Percentiles rank a stretch among this genome's conserved stretches.
Conservation (phyloP, 2,797 vertebrate species). For the Propithecus perrieri region DNA sequence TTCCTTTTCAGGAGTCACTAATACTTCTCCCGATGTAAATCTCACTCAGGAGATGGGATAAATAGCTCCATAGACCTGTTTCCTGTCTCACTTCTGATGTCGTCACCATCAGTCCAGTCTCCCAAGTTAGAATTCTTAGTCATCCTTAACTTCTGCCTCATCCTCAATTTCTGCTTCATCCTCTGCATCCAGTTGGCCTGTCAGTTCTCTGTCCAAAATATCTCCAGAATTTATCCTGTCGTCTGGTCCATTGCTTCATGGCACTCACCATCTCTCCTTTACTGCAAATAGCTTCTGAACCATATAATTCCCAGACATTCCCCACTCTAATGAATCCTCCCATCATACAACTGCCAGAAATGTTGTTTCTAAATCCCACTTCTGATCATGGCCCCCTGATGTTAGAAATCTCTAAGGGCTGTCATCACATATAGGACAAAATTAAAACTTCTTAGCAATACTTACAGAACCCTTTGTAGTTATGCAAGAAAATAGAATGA, state of each 20-base stretch:
- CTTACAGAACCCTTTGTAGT: background rate
- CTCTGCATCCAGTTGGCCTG: background rate
- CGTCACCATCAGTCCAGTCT: background rate
- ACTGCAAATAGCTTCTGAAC: background rate
- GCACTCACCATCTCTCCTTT: background rate
- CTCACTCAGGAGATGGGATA: background rate
- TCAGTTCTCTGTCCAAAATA: background rate
- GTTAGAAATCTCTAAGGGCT: slow-evolving; percentile 2
- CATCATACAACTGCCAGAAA: background rate
- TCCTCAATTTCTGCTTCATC: background rate
- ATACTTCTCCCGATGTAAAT: background rate
- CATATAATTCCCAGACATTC: background rate
- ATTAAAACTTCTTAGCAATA: background rate
- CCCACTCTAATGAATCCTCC: background rate
- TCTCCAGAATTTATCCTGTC: background rate
- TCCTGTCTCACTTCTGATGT: background rate
- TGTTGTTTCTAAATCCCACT: background rate
- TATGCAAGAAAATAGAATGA: background rate
- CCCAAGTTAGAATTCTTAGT: slow-evolving; percentile 32
- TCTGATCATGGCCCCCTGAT: background rate
- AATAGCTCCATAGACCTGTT: background rate
- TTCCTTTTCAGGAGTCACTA: background rate
- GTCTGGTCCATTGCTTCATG: background rate
- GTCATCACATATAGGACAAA: background rate
- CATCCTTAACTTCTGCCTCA: background rate